These are phyloP conservation scores for Turdus rufiventris DNA, from an alignment of 2,113 vertebrate genomes.

Conservation along the genomic window DNA sequence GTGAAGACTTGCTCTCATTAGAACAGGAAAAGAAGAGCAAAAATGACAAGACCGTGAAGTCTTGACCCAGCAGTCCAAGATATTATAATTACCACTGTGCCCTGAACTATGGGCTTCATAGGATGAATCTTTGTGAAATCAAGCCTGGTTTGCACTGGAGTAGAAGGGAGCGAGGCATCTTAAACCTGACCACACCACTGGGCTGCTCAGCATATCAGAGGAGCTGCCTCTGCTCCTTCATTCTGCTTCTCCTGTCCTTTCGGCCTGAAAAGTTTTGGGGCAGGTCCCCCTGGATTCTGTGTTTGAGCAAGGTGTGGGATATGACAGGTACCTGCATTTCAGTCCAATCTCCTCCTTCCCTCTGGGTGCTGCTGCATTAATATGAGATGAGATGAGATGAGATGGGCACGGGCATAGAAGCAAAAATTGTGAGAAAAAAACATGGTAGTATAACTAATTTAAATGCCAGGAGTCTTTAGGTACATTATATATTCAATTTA, in stretches of 20 bases:
- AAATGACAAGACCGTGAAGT: not conserved
- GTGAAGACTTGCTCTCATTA: not conserved
- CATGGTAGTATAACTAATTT: not conserved
- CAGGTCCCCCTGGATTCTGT: not conserved
- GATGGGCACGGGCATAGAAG: accelerated
- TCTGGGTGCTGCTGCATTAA: not conserved
- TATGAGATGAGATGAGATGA: not conserved
- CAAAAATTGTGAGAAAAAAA: not conserved
- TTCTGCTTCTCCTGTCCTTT: not conserved
- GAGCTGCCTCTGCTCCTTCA: accelerated
- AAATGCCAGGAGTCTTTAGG: not conserved
- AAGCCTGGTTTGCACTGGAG: not conserved
- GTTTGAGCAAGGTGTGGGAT: not conserved
- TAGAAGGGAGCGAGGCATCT: not conserved
- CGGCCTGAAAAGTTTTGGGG: not conserved
- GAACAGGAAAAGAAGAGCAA: not conserved
- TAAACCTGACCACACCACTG: not conserved
- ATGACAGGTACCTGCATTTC: not conserved
- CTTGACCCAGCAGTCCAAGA: not conserved
- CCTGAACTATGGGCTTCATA: accelerated
- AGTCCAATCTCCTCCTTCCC: not conserved
- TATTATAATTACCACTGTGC: not conserved
- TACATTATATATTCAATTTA: not conserved
- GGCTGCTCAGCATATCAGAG: not conserved
- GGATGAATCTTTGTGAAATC: not conserved